These are phyloP conservation scores for Agonopterix arenella DNA, from an alignment of 2,888 invertebrate genomes.

Conservation along the genomic window DNA sequence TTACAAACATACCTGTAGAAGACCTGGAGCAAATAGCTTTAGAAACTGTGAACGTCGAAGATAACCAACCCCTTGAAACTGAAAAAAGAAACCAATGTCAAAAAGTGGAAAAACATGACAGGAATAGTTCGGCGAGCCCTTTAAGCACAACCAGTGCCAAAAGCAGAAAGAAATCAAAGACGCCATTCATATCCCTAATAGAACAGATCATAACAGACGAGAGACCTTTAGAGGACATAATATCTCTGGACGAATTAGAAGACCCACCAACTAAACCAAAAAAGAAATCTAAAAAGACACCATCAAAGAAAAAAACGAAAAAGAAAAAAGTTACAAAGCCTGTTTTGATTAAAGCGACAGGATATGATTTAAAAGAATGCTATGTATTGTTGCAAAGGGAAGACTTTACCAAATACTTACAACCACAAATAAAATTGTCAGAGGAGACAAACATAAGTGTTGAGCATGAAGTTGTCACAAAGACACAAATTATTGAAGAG, in stretches of 20 bases:
- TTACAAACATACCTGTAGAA: slow-evolving; percentile 57
- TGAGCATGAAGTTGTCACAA: neutral
- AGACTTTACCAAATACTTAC: slow-evolving; percentile 36
- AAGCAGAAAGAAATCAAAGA: slow-evolving; percentile 21
- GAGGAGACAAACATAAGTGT: neutral
- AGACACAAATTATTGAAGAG: slow-evolving; percentile 17
- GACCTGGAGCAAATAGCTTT: slow-evolving; percentile 61
- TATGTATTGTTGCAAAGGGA: slow-evolving; percentile 40
- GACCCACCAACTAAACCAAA: slow-evolving; percentile 19
- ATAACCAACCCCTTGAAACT: slow-evolving; percentile 17
- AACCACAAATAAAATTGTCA: slow-evolving; percentile 5
- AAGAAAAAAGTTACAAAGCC: neutral
- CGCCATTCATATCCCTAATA: slow-evolving; percentile 60
- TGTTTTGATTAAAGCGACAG: neutral
- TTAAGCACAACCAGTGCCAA: slow-evolving; percentile 16
- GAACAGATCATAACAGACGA: slow-evolving; percentile 65
- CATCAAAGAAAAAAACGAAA: slow-evolving; percentile 10
- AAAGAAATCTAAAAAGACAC: slow-evolving; percentile 10
- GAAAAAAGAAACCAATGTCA: slow-evolving; percentile 29
- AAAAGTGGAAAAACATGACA: slow-evolving; percentile 26
- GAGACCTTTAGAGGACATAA: slow-evolving; percentile 59
- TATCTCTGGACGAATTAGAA: slow-evolving; percentile 58
- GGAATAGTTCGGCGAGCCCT: slow-evolving; percentile 39
- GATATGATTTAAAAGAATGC: slow-evolving; percentile 42
- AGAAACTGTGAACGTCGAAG: slow-evolving; percentile 35